Evolutionary conservation across 2,113 vertebrate genomes (phyloP).

Genomic region (Saimiri boliviensis): DNA sequence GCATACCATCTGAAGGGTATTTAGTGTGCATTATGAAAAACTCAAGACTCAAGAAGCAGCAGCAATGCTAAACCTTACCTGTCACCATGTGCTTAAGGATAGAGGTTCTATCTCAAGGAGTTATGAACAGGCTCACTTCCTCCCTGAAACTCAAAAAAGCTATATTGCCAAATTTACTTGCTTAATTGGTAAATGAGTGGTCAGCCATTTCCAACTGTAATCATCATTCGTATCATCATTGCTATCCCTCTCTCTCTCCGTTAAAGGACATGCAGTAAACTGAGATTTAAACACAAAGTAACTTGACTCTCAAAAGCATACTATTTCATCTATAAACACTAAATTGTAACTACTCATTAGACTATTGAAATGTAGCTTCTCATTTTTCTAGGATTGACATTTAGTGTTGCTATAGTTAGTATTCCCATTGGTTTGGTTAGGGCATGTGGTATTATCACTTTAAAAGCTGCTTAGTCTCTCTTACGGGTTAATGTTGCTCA

Average conservation of each 20-base stretch:
- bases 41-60: neutral
- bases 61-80: rapidly evolving
- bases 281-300: neutral
- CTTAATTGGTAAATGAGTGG: no score
- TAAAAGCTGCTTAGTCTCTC: neutral
- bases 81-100: neutral
- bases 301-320: neutral
- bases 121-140: neutral
- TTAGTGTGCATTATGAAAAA: neutral
- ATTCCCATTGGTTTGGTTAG: neutral
- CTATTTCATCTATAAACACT: neutral
- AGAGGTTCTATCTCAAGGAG: neutral
- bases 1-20: neutral
- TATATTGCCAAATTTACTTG: neutral
- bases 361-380: neutral
- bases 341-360: neutral
- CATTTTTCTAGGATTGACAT: neutral
- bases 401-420: rapidly evolving
- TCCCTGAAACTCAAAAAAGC: neutral
- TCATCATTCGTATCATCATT: neutral
- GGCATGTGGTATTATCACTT: neutral
- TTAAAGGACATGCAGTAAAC: neutral
- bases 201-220: no score
- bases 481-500: neutral
- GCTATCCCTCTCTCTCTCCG: no score